phyloP scores from a whole-genome alignment of 2,888 invertebrate genomes.

The Catocala nupta region DNA sequence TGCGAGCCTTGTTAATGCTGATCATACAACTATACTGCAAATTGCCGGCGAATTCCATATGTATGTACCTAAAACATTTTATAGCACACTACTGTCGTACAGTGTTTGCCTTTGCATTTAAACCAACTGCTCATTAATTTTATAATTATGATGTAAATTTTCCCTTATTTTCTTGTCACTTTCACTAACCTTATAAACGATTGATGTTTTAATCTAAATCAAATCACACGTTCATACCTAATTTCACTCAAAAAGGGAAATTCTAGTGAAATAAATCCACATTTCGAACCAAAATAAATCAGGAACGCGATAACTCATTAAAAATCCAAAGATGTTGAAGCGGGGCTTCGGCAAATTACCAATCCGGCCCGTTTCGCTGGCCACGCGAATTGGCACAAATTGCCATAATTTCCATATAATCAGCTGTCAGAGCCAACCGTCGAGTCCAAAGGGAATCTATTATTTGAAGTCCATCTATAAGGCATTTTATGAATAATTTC shows the following conservation, averaged over 20 bases:
- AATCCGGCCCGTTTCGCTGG: slow-evolving; percentile 40
- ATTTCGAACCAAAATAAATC: slow-evolving; percentile 38
- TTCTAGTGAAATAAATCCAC: slow-evolving; percentile 11
- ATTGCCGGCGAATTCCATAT: too few species aligned
- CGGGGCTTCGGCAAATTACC: slow-evolving; percentile 46
- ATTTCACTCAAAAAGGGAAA: slow-evolving; percentile 6
- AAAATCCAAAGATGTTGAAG: slow-evolving; percentile 45
- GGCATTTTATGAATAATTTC: slow-evolving; percentile 55
- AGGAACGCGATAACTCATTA: slow-evolving; percentile 42
- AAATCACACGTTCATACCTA: background rate
- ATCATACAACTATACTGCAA: too few species aligned
- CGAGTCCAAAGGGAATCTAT: slow-evolving; percentile 55
- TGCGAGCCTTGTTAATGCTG: too few species aligned
- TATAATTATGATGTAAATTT: too few species aligned
- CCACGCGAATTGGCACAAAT: slow-evolving; percentile 55
- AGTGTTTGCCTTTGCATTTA: too few species aligned
- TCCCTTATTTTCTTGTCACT: too few species aligned
- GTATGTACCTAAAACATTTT: too few species aligned
- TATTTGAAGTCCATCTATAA: slow-evolving; percentile 61
- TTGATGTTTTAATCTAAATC: too few species aligned
- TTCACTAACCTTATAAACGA: too few species aligned
- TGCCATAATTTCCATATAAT: slow-evolving; percentile 63
- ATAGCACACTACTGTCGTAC: too few species aligned
- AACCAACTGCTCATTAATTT: too few species aligned
- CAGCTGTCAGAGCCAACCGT: slow-evolving; percentile 59